Base-by-base conservation (phyloP, 2,888 invertebrate genomes). In the Orchesellides sinensis region DNA sequence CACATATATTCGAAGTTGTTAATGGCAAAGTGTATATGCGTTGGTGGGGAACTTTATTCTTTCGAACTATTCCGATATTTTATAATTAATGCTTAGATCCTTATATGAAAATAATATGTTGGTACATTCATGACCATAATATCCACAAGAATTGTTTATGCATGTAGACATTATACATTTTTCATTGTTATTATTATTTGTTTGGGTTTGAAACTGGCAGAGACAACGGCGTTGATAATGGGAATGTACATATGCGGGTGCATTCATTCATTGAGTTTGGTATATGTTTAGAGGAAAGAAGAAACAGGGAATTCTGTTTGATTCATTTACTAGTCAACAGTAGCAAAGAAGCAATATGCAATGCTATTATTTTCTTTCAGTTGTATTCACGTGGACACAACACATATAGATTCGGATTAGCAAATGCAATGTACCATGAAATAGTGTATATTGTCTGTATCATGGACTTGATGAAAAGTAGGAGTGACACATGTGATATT, bases 401-500 rank as follows among this genome's bases (percentile, higher is more conserved):
- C 40, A 66, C 80, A 65, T 23, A 73, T 73, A 25, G 65, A 5
- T 56, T 8, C n/a, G 63, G 72, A 47, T 78, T 69, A 56, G 68
- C 54, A 69, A 78, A 72, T 59, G 66, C 68, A 80, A 66, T 80
- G 59, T 61, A 66, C 66, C 80, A 52, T 80, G 68, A 80, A 80
- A 80, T 80, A 59, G 72, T 65, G 40, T 45, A 70, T n/a, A 40
- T 8, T 40, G 10, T 8, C n/a, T 2, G 40, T 2, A 40, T 40
- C 40, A 40, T 40, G n/a, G 10, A 40, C 40, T 40, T 73, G 80
- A 80, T 80, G 80, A 80, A 80, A 80, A 80, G 61, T 63, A 45
- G 68, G 80, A 68, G 80, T 80, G 80, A 80, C 80, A 72, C 59
- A 73, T n/a, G n/a, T 80, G 80, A 80, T 80, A 80, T 73, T 54